Conservation (phyloP, 2,113 vertebrate species). For the Atractosteus spatula region DNA sequence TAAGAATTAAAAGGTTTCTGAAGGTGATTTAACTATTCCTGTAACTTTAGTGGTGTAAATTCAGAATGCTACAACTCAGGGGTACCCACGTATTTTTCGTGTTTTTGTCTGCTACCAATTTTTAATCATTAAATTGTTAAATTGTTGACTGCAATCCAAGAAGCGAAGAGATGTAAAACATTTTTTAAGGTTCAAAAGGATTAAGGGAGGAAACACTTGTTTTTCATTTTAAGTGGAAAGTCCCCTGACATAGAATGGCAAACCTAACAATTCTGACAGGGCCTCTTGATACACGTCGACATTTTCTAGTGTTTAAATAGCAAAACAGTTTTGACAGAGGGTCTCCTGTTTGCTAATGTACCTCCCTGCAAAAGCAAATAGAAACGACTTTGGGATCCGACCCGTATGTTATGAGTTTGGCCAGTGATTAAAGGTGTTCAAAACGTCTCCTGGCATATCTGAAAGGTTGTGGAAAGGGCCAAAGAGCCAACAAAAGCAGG, state of each 20-base stretch:
- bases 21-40: too few species aligned
- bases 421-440: conserved; percentile 15
- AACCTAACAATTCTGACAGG: not conserved
- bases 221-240: not conserved
- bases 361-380: conserved; percentile 10
- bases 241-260: conserved; percentile 6
- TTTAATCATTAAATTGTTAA: conserved; percentile 7
- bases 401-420: conserved; percentile 14
- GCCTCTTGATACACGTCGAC: not conserved
- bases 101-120: not conserved
- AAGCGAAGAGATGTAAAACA: not conserved
- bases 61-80: not conserved
- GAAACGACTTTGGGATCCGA: conserved; percentile 12
- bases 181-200: not conserved
- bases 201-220: conserved; percentile 7
- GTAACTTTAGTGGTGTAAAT: not conserved
- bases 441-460: conserved; percentile 10
- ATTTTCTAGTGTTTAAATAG: not conserved
- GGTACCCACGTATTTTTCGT: not conserved
- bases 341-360: not conserved
- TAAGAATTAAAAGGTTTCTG: too few species aligned
- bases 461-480: conserved; percentile 6
- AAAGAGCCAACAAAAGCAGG: conserved; percentile 15
- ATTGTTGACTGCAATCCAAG: conserved; percentile 2
- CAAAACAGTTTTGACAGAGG: conserved; percentile 2